These are phyloP conservation scores for Rambutsinella grinnellia DNA, from an alignment of 2,888 invertebrate species.

Conservation along the genomic window DNA sequence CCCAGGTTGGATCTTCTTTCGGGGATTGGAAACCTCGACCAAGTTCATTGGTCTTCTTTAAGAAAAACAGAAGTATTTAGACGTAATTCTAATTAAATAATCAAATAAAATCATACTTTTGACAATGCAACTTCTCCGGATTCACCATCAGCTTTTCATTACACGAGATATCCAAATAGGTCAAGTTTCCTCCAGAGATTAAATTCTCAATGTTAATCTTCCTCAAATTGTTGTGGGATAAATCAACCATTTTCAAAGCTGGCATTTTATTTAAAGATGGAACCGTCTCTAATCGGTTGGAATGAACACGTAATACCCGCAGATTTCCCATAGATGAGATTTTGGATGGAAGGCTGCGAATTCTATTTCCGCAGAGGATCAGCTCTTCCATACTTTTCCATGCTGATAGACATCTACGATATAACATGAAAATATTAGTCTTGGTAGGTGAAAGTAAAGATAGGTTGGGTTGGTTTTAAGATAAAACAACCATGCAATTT, in stretches of 20 bases:
- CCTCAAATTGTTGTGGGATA: slow-evolving; percentile 88
- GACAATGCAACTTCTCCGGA: slow-evolving; percentile 68
- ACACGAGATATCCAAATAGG: slow-evolving; percentile 87
- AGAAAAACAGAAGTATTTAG: neutral
- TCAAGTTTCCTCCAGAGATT: slow-evolving; percentile 80
- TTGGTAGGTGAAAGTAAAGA: too few relatives aligned
- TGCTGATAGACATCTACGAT: slow-evolving; percentile 76
- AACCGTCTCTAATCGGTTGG: slow-evolving; percentile 81
- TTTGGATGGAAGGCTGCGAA: slow-evolving; percentile 82
- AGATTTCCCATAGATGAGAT: slow-evolving; percentile 80
- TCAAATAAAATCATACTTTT: slow-evolving; percentile 55
- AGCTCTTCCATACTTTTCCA: slow-evolving; percentile 87
- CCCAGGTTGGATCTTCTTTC: slow-evolving; percentile 48
- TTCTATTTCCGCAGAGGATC: slow-evolving; percentile 84
- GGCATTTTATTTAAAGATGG: slow-evolving; percentile 83
- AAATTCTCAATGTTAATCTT: slow-evolving; percentile 81
- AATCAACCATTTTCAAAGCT: slow-evolving; percentile 83
- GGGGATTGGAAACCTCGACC: slow-evolving; percentile 84
- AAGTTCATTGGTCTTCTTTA: slow-evolving; percentile 81
- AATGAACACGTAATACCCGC: slow-evolving; percentile 83
- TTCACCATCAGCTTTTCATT: slow-evolving; percentile 86
- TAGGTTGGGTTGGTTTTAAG: too few relatives aligned
- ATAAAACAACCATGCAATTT: too few relatives aligned
- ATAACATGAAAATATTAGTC: too few relatives aligned
- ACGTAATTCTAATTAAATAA: too few relatives aligned